Evolutionary conservation across 1,140 invertebrate species (phyloP), one percentile per base, ranked within the genome.

Genomic region (Colletes gigas): DNA sequence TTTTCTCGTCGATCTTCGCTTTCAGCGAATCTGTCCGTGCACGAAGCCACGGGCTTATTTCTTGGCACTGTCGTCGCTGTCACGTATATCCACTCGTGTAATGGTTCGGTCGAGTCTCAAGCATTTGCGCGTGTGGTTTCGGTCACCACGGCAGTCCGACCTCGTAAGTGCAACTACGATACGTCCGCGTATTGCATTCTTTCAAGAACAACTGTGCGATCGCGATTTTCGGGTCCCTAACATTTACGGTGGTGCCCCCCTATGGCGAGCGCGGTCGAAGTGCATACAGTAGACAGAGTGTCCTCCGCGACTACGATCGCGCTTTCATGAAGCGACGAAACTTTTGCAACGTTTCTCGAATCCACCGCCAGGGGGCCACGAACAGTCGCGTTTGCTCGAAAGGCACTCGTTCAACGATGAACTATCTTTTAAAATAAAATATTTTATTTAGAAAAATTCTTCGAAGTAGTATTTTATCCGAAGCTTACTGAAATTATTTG

Each of bases 61-160:
- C 76, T 84, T 77, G 76, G 41, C 84, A 88, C 84, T 86, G 81
- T 62, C 71, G 67, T 55, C 76, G 74, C 75, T 75, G 78, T 86
- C 71, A 82, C 75, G 65, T 72, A 86, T 86, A 76, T 70, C 30
- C 30, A 17, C 17, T 17, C 17, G 60, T 50, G 3, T 54, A 60
- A 5, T 21, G 39, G n/a, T 2, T 50, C 47, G 9, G 21, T 47
- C 12, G 66, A 5, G 30, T 47, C 50, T 30, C 39, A 9, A 52
- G 30, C 19, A 50, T 4, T 14, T 50, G 30, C 75, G 66, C 62
- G 63, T 19, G n/a, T 47, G 50, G 30, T 30, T 30, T 30, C 30
- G 30, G 30, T 30, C 30, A 30, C 30, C 30, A 30, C 30, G 30
- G 30, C 30, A 68, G 74, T 41, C 65, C 73, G 39, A 44, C 57